phyloP scores from a whole-genome alignment of 2,113 vertebrate genomes.

The Excalfactoria chinensis region DNA sequence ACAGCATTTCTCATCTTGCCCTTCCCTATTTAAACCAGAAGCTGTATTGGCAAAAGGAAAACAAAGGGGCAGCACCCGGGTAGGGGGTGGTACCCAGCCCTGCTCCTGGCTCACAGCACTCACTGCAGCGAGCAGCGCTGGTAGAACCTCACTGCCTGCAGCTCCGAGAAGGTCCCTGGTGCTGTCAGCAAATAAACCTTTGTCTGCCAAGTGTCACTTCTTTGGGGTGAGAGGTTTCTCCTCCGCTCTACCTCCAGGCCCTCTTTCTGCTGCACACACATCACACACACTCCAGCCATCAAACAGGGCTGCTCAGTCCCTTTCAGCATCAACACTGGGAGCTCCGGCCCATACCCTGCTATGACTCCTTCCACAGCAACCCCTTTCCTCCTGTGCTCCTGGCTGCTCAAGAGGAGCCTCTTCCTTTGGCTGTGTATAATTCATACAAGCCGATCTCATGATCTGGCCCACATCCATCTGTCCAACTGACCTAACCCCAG shows the following conservation, averaged over 20 bases:
- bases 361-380: background rate
- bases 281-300: background rate
- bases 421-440: background rate
- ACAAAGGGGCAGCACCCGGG: background rate
- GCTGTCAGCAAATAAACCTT: rapidly evolving
- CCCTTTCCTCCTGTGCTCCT: rapidly evolving
- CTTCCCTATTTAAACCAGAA: background rate
- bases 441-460: background rate
- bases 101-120: rapidly evolving
- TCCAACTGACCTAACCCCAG: rapidly evolving
- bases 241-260: background rate
- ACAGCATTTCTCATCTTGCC: background rate
- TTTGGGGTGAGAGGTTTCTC: too few relatives aligned
- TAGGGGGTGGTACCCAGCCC: background rate
- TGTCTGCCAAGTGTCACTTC: too few relatives aligned
- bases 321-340: background rate
- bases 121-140: background rate
- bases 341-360: rapidly evolving
- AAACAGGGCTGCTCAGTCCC: rapidly evolving
- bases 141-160: rapidly evolving
- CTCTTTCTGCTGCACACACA: background rate
- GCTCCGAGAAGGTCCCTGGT: background rate
- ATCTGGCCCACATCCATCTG: rapidly evolving
- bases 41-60: too few relatives aligned
- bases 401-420: background rate